Conservation (phyloP, 2,113 vertebrate genomes). For the Dendropsophus ebraccatus region DNA sequence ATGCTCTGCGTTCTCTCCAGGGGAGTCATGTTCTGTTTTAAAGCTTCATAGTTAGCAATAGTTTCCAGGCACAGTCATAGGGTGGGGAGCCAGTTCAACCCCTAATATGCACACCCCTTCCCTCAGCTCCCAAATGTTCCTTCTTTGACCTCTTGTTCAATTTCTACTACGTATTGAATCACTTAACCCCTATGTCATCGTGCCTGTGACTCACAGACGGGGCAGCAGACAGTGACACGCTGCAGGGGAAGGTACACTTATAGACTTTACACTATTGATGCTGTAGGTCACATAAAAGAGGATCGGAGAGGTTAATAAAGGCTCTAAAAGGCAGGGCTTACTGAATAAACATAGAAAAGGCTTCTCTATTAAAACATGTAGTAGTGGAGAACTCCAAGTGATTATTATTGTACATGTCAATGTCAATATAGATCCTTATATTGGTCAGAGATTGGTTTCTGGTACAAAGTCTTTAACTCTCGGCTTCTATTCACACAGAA, state of each 20-base stretch:
- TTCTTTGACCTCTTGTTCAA: constrained; percentile 36
- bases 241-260: background rate
- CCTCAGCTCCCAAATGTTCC: constrained; percentile 49
- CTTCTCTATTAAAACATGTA: too few species aligned
- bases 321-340: too few species aligned
- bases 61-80: constrained; percentile 59
- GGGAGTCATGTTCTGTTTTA: constrained; percentile 57
- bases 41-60: constrained; percentile 51
- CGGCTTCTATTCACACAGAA: too few species aligned
- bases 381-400: too few species aligned
- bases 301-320: background rate
- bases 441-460: too few species aligned
- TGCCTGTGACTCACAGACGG: constrained; percentile 1
- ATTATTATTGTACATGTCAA: too few species aligned
- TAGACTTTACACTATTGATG: background rate
- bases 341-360: too few species aligned
- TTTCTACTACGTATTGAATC: constrained; percentile 18
- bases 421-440: too few species aligned
- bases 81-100: constrained; percentile 52
- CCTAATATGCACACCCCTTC: constrained; percentile 53
- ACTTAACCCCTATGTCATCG: constrained; percentile 29
- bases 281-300: background rate
- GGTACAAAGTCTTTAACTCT: too few species aligned
- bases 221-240: constrained; percentile 19
- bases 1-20: constrained; percentile 51